Conservation (phyloP, 2,888 invertebrate genomes). For the Doris montereyensis region DNA sequence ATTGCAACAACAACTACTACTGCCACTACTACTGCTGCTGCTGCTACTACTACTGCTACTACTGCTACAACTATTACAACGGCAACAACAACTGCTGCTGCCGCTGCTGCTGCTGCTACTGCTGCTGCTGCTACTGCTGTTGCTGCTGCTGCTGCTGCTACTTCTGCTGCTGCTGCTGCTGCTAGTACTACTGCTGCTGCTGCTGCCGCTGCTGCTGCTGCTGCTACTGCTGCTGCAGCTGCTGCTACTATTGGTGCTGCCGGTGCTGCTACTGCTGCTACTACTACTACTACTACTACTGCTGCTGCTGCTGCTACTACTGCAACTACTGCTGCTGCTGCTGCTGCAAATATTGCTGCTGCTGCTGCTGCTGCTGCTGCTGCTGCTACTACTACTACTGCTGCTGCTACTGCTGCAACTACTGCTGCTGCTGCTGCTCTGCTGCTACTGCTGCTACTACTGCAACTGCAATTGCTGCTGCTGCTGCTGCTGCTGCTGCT, state of each 20-base stretch:
- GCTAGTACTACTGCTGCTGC: too few relatives aligned
- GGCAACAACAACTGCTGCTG: too few relatives aligned
- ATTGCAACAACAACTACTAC: neutral
- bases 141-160: too few relatives aligned
- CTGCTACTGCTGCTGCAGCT: neutral
- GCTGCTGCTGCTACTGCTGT: neutral
- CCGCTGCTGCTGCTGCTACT: neutral
- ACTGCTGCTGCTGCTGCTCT: too few relatives aligned
- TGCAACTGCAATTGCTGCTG: too few relatives aligned
- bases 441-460: too few relatives aligned
- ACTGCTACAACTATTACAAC: too few relatives aligned
- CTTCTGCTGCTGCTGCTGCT: too few relatives aligned
- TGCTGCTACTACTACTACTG: neutral
- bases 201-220: neutral
- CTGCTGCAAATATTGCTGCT: too few relatives aligned
- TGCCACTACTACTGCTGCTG: slow-evolving; percentile 20
- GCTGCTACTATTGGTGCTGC: too few relatives aligned
- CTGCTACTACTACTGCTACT: slow-evolving; percentile 20
- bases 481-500: neutral
- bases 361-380: neutral
- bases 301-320: neutral
- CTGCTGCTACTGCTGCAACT: neutral
- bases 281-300: neutral
- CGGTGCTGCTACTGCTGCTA: too few relatives aligned
- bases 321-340: too few relatives aligned